Evolutionary conservation across 2,888 invertebrate genomes (phyloP).

Genomic region (Epiblema foenella): DNA sequence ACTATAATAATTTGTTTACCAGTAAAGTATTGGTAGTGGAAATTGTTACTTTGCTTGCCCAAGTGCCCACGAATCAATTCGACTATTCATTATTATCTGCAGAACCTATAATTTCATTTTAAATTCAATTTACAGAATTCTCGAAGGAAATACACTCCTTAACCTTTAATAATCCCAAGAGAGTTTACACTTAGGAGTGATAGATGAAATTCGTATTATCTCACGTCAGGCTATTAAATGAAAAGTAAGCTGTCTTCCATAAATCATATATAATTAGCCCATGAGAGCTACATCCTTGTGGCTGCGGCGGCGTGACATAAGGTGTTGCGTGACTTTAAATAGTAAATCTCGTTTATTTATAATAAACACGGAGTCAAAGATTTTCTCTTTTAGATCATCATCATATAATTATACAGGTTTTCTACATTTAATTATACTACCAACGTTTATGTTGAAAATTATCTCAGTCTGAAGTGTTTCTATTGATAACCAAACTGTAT

Average conservation of each 20-base stretch:
- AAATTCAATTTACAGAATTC: neutral
- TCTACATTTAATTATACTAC: neutral
- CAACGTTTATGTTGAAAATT: conserved; percentile 3
- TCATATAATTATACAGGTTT: conserved; percentile 23
- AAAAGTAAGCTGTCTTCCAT: conserved; percentile 15
- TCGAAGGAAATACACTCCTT: neutral
- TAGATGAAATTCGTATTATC: neutral
- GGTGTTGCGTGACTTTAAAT: conserved; percentile 40
- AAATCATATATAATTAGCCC: conserved; percentile 32
- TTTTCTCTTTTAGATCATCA: conserved; percentile 31
- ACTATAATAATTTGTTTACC: too few species aligned
- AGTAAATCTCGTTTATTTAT: conserved; percentile 33
- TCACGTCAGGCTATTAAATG: neutral
- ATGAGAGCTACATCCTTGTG: conserved; percentile 16
- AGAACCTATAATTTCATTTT: neutral
- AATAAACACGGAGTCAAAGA: conserved; percentile 19
- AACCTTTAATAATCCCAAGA: conserved; percentile 1
- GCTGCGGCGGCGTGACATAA: conserved; percentile 33
- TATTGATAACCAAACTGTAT: neutral
- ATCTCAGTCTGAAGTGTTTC: conserved; percentile 11
- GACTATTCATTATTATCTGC: neutral
- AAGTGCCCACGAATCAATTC: conserved; percentile 21
- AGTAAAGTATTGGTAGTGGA: conserved; percentile 17
- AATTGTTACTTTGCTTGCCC: conserved; percentile 14
- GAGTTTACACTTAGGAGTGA: neutral